Conservation (phyloP, 1,140 invertebrate genomes). For the Zaprionus gabonicus region DNA sequence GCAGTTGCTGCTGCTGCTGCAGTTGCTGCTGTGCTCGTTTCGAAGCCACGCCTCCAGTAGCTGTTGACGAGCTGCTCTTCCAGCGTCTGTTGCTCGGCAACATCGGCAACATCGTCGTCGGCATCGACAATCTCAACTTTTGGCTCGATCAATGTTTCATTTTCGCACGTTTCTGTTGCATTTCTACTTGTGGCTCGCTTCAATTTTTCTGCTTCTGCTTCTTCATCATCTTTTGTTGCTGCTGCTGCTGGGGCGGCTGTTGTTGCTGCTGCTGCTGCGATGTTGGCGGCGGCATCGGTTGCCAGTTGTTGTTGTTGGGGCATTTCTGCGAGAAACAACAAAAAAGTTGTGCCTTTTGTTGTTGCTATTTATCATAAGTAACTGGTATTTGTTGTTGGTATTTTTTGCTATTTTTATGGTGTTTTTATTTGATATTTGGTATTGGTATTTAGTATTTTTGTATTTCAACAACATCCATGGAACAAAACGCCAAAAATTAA, state of each 20-base stretch:
- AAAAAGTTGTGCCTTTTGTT: conserved; percentile 75
- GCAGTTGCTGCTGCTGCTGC: conserved; percentile 44
- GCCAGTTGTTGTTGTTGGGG: conserved; percentile 34
- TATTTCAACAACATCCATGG: conserved; percentile 75
- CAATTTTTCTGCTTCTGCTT: background rate
- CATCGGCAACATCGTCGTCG: conserved; percentile 27
- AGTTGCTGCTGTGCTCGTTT: conserved; percentile 82
- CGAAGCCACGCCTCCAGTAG: conserved; percentile 90
- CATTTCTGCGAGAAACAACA: conserved; percentile 73
- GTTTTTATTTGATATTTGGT: conserved; percentile 10
- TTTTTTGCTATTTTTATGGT: conserved; percentile 28
- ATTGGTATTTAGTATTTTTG: conserved; percentile 45
- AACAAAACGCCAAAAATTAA: conserved; percentile 82
- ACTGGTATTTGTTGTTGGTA: conserved; percentile 33
- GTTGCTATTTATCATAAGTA: conserved; percentile 58
- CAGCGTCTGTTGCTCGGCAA: conserved; percentile 73
- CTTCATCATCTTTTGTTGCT: conserved; percentile 7
- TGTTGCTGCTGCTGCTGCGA: conserved; percentile 16
- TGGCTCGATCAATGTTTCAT: conserved; percentile 37
- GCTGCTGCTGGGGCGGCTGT: background rate
- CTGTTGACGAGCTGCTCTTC: conserved; percentile 91
- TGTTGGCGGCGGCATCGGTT: conserved; percentile 4
- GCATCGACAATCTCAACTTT: conserved; percentile 65
- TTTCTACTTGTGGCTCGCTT: conserved; percentile 9
- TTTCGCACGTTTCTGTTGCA: conserved; percentile 17